Evolutionary conservation across 2,113 vertebrate species (phyloP), one percentile per base, ranked within the genome.

Genomic region (Varanus salvator): DNA sequence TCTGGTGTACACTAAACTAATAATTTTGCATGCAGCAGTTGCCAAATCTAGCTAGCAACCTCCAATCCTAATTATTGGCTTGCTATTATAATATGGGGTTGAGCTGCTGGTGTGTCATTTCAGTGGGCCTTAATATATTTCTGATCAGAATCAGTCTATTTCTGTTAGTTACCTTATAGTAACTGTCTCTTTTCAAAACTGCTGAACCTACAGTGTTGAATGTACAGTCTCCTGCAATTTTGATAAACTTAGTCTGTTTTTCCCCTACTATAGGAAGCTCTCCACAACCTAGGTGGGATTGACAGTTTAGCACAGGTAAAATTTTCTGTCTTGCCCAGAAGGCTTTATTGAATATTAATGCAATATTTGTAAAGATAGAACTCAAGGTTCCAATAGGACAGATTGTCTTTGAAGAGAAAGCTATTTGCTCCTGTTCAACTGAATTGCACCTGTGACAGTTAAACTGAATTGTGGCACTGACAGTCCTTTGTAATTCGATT

Each of bases 261-360:
- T 83, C 38, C 60, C 93, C 94, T 93, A 57, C 57, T 82, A 29
- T 92, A 97, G 95, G 95, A 96, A 93, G 89, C 94, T 6, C 93
- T 97, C 6, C 93, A 96, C 74, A 94, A 44, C 69, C 90, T 97
- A 92, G 92, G 94, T 78, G 95, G 95, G 23, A 96, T 95, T 76
- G 95, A 96, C 94, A 95, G 91, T 71, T 94, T 97, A 12, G 93
- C 94, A 88, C 95, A 96, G 96, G 95, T 97, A 96, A 91, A 89
- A 60, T 80, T 92, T 8, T 44, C 1, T 9, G 4, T 11, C 0
- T 68, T 54, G n/a, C 8, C 12, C 71, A 87, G 7, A 29, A 66
- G 72, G 1, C 84, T 72, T 3, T 81, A 19, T 88, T 90, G 4
- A 27, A 38, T 8, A 9, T 21, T 48, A 76, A 11, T 64, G 89